Evolutionary conservation across 2,113 vertebrate genomes (phyloP), one percentile per base, ranked within the genome.

Genomic region (Anguilla japonica): DNA sequence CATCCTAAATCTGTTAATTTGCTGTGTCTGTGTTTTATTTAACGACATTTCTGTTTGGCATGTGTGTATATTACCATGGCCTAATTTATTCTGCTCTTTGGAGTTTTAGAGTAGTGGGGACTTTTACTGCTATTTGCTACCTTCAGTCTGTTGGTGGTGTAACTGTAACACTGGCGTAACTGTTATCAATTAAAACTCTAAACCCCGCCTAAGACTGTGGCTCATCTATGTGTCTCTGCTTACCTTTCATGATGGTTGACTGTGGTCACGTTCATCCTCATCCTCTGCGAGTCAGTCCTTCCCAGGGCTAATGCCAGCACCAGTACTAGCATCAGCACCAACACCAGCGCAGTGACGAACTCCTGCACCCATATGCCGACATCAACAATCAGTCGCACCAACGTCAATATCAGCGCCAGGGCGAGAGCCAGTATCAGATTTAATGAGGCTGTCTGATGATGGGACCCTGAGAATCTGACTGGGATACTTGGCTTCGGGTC

Each of bases 1-100:
- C 90, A 92, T 89, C 91, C 90, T 88, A 60, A 84, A 89, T 93
- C 92, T 92, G 84, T 93, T 86, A 94, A 94, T 93, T 88, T 91
- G 91, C 97, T 93, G 95, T 96, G 95, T 96, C 96, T 91, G 94
- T 97, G 95, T 96, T 96, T 94, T 94, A 92, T 93, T 96, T 96
- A 92, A 93, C 93, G 96, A 95, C 96, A 93, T 93, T 96, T 96
- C 91, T 84, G 94, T 94, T 96, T 87, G 90, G 95, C 94, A 94
- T 94, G 96, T 97, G 95, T 97, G 96, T 96, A 97, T 97, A 96
- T 98, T 97, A 96, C 95, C 97, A 95, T 97, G 95, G 97, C 97
- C 98, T 99, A 99, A 99, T 99, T 99, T 99, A 99, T 99, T 99
- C 98, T 98, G 97, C 98, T 98, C 96, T 98, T 97, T 97, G 97